Conservation (phyloP, 2,888 invertebrate species). For the Lepidocyrtoides sp. region DNA sequence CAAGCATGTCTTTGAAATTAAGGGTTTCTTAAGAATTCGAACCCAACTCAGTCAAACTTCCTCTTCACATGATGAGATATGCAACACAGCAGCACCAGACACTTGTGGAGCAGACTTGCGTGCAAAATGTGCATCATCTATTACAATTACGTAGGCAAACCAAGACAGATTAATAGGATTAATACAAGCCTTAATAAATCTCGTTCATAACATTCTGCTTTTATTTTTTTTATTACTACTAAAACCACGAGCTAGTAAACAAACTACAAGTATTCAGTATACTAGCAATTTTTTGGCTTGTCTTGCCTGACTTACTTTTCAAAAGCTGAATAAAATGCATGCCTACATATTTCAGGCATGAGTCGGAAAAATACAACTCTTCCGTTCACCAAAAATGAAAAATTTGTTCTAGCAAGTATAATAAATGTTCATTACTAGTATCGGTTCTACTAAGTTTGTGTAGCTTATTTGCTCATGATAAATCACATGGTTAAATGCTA, state of each 20-base stretch:
- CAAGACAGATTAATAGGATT: neutral
- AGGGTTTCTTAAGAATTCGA: conserved; percentile 48
- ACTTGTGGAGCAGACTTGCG: neutral
- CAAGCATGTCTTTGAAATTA: conserved; percentile 64
- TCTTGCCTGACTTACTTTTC: conserved; percentile 50
- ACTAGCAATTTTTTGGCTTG: neutral
- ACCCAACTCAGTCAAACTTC: conserved; percentile 1
- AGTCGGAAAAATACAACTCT: conserved; percentile 2
- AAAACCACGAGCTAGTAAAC: neutral
- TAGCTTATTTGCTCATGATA: neutral
- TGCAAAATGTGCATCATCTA: neutral
- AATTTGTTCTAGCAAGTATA: neutral
- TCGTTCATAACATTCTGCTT: neutral
- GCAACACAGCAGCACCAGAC: neutral
- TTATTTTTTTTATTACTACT: neutral
- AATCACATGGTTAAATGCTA: no score
- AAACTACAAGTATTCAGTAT: neutral
- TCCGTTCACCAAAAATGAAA: conserved; percentile 16
- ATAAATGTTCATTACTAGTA: neutral
- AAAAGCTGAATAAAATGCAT: neutral
- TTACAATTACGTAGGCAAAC: neutral
- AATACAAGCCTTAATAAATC: neutral
- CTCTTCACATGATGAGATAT: conserved; percentile 33
- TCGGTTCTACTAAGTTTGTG: neutral
- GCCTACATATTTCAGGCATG: no score